Evolutionary conservation across 2,888 invertebrate species (phyloP), one percentile per base, ranked within the genome.

Genomic region (Drosophila neotestacea): DNA sequence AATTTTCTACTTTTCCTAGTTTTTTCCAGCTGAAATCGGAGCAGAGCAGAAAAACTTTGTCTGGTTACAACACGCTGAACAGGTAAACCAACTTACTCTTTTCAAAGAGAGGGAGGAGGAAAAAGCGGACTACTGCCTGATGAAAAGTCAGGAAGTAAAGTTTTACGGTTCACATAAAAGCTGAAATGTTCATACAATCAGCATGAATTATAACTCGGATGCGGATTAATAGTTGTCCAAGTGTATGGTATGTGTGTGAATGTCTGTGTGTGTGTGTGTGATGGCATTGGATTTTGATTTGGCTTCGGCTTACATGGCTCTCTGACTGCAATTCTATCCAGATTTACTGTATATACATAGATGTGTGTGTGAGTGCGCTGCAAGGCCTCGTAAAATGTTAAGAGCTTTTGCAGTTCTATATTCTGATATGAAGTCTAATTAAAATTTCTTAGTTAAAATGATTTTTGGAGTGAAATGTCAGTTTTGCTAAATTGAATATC

Each of bases 161-260:
- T 86, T 86, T 89, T 86, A 89, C 82, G 85, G 85, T 86, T 86
- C 89, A 86, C 85, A 87, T 85, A 86, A 88, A 88, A 86, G 88
- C 85, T 85, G 85, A 74, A 85, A 86, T 86, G 85, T 80, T 89
- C 85, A 87, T 87, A 88, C 89, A 86, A 86, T 86, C 85, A 89
- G 89, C 88, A 85, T 89, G 85, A 86, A 86, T 86, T 89, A 86
- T 86, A 89, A 85, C 88, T 88, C 85, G 85, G 85, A 86, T 89
- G 89, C 78, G 89, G 85, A 86, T 86, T 86, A 86, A 86, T 89
- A 85, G 88, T 85, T 75, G 66, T 47, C 65, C 79, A 81, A 73
- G 51, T 72, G 72, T 48, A 46, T 9, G n/a, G 46, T 42, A 16
- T 36, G 38, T 13, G 42, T 46, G 32, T 58, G 42, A 55, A 22